Base-by-base conservation (phyloP, 2,113 vertebrate species). In the Papio anubis region DNA sequence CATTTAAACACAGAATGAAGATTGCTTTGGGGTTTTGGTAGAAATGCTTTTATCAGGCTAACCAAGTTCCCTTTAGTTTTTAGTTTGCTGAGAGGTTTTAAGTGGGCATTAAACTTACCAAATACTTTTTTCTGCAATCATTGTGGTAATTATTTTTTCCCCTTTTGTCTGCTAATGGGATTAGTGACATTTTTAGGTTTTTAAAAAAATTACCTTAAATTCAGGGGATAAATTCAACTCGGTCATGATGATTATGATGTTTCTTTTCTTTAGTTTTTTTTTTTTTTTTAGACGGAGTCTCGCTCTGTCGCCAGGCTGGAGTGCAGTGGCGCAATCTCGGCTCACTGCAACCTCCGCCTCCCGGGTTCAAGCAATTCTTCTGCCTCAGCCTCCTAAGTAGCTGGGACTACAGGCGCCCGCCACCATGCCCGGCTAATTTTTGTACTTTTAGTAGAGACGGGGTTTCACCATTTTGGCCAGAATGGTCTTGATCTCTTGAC, bases 171-270 rank as follows among this genome's bases (percentile, higher is more conserved):
- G 45, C 83, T 88, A 93, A 95, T 75, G 70, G 87, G 43, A 43
- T 43, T 32, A 94, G 68, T 88, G 96, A 59, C n/a, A 83, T 64
- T 96, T 97, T 93, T 82, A 61, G 80, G 52, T 97, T 89, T 95
- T 68, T 17, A 32, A 89, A 79, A 66, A 93, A 90, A 81, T 76
- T 78, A 96, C 43, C 68, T 93, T 90, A 57, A 50, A 16, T 86
- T 87, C 25, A 61, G 95, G 68, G 38, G 59, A 35, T 83, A 85
- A 79, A 70, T 88, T 87, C 9, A 84, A 32, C 45, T 35, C 59
- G 57, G 43, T 66, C 59, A 40, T 70, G 81, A 73, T 84, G 27
- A 2, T 78, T 81, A 52, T 50, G 23, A 64, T 64, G 12, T 32
- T 64, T 64, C 61, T 30, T 64, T 64, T 64, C 27, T 14, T 64